Base-by-base conservation (phyloP, 2,113 vertebrate genomes). In the Gopherus evgoodei region DNA sequence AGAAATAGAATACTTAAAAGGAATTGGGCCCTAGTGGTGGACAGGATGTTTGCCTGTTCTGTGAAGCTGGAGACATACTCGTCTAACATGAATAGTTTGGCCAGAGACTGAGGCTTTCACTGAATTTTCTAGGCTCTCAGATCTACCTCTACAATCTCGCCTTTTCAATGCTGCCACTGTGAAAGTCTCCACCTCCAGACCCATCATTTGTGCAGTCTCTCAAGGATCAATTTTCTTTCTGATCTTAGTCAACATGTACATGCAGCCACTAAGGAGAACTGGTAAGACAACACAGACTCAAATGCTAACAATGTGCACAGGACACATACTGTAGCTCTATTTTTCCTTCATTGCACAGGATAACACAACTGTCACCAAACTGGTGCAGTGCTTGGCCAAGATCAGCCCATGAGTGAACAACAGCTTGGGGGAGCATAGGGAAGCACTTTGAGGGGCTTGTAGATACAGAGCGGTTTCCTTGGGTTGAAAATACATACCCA, bases 271-370 rank as follows among this genome's bases (percentile, higher is more conserved):
- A 27, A 72, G 24, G 56, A 69, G 35, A 78, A 35, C 1, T 88
- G 21, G 19, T 11, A 88, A 78, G 25, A 78, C 72, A 42, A 12
- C 42, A 76, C 42, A 47, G 42, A 78, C 13, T 13, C 12, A 47
- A 47, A 29, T 0, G 0, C 2, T n/a, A 44, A 4, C 1, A 1
- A 6, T 13, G 54, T 47, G 75, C 31, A 1, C 27, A 72, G n/a
- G 14, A 25, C 24, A 27, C 25, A 54, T 22, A 54, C 53, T 54
- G 6, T 25, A 44, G 7, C 11, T 78, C 75, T 78, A 29, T 78
- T 44, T 13, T 44, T 75, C 38, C 38, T 75, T 47, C 42, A 78
- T 38, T 27, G 84, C 8, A 83, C n/a, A 76, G 65, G 12, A 52
- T 0, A 65, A 78, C 4, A 31, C 24, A 53, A 47, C 24, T 27